phyloP scores from a whole-genome alignment of 2,797 vertebrate genomes.

The Hephaestus fuliginosus region DNA sequence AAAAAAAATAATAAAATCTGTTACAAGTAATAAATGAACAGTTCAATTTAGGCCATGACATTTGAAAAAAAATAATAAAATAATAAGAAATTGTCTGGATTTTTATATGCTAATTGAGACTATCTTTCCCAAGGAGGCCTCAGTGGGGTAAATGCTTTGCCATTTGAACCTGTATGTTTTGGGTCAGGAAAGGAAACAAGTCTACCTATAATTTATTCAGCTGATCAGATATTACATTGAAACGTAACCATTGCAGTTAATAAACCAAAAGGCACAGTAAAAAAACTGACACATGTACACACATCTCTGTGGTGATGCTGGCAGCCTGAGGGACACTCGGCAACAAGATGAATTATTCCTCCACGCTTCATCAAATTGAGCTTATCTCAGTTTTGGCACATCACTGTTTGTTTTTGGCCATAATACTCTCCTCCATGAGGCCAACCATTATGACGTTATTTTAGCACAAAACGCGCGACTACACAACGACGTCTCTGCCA shows the following conservation, averaged over 20 bases:
- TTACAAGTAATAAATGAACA: not conserved
- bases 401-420: slow-evolving; percentile 21
- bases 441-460: slow-evolving; percentile 11
- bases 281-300: slow-evolving; percentile 5
- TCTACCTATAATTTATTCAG: not conserved
- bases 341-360: slow-evolving; percentile 14
- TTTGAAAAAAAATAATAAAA: not conserved
- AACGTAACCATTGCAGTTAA: slow-evolving; percentile 9
- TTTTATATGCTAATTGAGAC: too few relatives aligned
- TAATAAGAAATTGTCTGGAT: too few relatives aligned
- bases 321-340: not conserved
- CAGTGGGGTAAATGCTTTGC: not conserved
- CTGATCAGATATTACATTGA: not conserved
- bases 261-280: not conserved
- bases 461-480: slow-evolving; percentile 20
- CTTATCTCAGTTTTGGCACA: slow-evolving; percentile 19
- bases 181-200: slow-evolving; percentile 3
- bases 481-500: slow-evolving; percentile 24
- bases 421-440: slow-evolving; percentile 3
- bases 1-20: too few relatives aligned
- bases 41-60: not conserved
- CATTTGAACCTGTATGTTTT: not conserved
- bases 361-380: slow-evolving; percentile 14
- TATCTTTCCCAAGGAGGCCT: too few relatives aligned
- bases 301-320: not conserved